Conservation (phyloP, 2,113 vertebrate species). For the Salvelinus namaycush region DNA sequence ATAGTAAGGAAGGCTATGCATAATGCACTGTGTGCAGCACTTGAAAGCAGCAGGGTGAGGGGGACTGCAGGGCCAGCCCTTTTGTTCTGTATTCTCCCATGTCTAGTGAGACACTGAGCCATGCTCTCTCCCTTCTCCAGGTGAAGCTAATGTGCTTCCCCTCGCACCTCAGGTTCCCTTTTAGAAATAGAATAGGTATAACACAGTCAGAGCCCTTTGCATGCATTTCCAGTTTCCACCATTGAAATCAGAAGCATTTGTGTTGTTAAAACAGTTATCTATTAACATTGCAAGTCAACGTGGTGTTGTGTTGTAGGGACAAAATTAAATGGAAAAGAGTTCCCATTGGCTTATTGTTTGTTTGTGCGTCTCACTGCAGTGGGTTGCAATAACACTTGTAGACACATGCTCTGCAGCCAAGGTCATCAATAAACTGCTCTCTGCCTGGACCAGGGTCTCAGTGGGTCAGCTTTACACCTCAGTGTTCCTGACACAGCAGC, state of each 20-base stretch:
- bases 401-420: not conserved
- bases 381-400: not conserved
- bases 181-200: not conserved
- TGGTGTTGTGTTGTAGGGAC: no score
- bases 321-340: no score
- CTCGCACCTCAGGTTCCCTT: not conserved
- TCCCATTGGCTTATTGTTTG: not conserved
- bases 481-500: no score
- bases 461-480: no score
- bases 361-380: not conserved
- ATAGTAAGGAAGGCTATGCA: slow-evolving; percentile 12
- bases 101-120: slow-evolving; percentile 4
- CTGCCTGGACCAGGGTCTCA: no score
- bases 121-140: not conserved
- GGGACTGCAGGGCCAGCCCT: not conserved
- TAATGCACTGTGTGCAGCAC: slow-evolving; percentile 8
- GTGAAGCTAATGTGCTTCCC: slow-evolving; percentile 3
- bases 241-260: not conserved
- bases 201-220: not conserved
- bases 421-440: not conserved
- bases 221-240: not conserved
- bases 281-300: no score
- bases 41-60: slow-evolving; percentile 16
- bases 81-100: slow-evolving; percentile 5
- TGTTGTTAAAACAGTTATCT: no score